These are phyloP conservation scores for Chrysotoxum bicinctum DNA, from an alignment of 2,888 invertebrate genomes.

Conservation along the genomic window DNA sequence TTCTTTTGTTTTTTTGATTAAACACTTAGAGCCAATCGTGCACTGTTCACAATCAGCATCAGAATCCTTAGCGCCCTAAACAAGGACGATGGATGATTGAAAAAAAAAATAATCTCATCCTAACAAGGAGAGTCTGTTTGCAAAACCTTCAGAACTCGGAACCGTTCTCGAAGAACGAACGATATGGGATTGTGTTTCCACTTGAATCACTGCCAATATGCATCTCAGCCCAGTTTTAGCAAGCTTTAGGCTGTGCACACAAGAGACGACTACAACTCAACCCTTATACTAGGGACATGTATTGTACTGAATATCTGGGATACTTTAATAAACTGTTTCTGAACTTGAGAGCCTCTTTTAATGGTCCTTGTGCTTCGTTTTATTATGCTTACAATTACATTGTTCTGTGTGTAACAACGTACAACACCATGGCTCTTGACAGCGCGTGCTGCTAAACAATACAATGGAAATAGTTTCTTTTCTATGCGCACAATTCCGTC, in stretches of 20 bases:
- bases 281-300: background rate
- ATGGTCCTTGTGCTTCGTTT: slow-evolving; percentile 42
- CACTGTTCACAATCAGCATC: slow-evolving; percentile 26
- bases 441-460: slow-evolving; percentile 42
- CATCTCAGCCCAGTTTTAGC: slow-evolving; percentile 20
- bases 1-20: slow-evolving; percentile 15
- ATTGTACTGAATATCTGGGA: background rate
- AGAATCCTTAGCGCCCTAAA: slow-evolving; percentile 16
- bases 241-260: background rate
- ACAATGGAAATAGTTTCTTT: slow-evolving; percentile 32
- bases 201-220: slow-evolving; percentile 63
- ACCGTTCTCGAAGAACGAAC: background rate
- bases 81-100: slow-evolving; percentile 19
- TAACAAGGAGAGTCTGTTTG: slow-evolving; percentile 27
- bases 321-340: slow-evolving; percentile 49
- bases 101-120: background rate
- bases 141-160: slow-evolving; percentile 14
- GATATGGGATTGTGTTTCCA: slow-evolving; percentile 40
- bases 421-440: slow-evolving; percentile 31
- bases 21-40: slow-evolving; percentile 54
- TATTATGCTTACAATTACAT: slow-evolving; percentile 32
- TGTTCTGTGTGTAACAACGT: slow-evolving; percentile 10
- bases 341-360: slow-evolving; percentile 42
- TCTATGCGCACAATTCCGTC: background rate
- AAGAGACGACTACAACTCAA: background rate